Conservation (phyloP, 2,888 invertebrate species). For the Sipunculus nudus region DNA sequence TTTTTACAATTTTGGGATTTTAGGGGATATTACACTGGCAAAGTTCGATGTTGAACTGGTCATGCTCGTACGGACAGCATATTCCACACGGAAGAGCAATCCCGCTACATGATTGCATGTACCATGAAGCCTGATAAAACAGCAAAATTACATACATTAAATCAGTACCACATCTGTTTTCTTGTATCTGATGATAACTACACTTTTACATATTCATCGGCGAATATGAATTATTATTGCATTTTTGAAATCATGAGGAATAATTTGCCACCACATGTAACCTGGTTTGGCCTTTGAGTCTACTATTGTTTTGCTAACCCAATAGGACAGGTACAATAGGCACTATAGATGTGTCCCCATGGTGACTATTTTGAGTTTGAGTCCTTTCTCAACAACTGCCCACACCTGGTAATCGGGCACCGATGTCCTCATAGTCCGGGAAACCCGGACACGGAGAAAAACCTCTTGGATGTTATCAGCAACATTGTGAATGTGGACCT, state of each 20-base stretch:
- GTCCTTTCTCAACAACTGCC: neutral
- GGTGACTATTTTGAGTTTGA: neutral
- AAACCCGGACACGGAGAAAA: neutral
- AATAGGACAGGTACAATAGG: slow-evolving; percentile 5
- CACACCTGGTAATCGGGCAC: slow-evolving; percentile 8
- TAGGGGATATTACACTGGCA: neutral
- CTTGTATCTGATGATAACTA: too few relatives aligned
- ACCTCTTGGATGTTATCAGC: neutral
- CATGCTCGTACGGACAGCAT: neutral
- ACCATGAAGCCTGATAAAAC: slow-evolving; percentile 3
- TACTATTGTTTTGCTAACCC: too few relatives aligned
- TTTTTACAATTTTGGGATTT: neutral
- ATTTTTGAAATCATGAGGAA: too few relatives aligned
- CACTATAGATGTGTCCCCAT: slow-evolving; percentile 3
- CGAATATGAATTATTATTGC: too few relatives aligned
- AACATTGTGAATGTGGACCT: neutral
- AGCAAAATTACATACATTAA: neutral
- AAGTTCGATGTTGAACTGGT: neutral
- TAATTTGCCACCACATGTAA: too few relatives aligned
- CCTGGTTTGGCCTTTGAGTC: too few relatives aligned
- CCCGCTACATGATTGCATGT: slow-evolving; percentile 5
- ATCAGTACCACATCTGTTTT: neutral
- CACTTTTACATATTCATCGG: too few relatives aligned
- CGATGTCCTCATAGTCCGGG: neutral
- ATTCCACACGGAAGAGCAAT: slow-evolving; percentile 3